phyloP scores from a whole-genome alignment of 2,113 vertebrate genomes.

The Eulacestoma nigropectus region DNA sequence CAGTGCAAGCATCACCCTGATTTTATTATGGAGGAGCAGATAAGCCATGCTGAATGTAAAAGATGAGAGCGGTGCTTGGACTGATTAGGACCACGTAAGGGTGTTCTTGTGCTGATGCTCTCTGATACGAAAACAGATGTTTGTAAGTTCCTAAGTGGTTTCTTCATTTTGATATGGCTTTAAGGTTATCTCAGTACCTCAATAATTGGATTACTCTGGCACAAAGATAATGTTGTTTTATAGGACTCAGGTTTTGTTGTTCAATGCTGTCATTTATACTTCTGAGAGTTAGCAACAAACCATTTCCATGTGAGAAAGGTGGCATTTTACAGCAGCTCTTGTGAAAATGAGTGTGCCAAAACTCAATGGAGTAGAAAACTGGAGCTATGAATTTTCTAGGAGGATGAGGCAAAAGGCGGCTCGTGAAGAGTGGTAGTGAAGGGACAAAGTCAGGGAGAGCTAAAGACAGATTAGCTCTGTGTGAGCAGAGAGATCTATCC shows the following conservation, averaged over 20 bases:
- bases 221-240: neutral
- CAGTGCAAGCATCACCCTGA: neutral
- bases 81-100: neutral
- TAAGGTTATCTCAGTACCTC: neutral
- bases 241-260: neutral
- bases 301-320: neutral
- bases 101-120: constrained; percentile 10
- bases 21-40: constrained; percentile 22
- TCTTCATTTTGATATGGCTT: constrained; percentile 22
- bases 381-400: neutral
- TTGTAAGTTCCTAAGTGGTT: constrained; percentile 25
- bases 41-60: neutral
- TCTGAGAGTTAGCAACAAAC: neutral
- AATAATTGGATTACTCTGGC: constrained; percentile 3
- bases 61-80: neutral
- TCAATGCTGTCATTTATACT: neutral
- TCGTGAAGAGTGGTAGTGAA: neutral
- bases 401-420: neutral
- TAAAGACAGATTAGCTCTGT: neutral
- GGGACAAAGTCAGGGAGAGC: neutral
- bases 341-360: neutral
- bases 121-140: neutral
- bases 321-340: neutral
- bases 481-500: neutral
- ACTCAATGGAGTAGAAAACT: neutral